Evolutionary conservation across 2,113 vertebrate species (phyloP).

Genomic region (Hemicordylus capensis): DNA sequence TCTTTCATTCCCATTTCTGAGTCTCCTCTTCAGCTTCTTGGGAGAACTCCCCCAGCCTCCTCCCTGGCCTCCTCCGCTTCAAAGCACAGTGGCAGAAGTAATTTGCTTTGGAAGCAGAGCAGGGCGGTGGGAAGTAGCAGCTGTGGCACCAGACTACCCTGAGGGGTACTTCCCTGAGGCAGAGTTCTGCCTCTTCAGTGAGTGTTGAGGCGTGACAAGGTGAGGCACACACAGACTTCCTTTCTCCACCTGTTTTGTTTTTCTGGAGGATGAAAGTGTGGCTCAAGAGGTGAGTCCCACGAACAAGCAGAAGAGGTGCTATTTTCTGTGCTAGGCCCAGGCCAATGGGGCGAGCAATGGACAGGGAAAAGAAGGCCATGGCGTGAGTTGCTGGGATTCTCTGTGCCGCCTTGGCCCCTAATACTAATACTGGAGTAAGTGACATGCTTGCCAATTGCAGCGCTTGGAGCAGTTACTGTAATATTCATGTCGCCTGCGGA

Average conservation of each 20-base stretch:
- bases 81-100: not conserved
- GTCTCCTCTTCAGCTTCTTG: not conserved
- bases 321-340: not conserved
- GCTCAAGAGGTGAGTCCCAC: no score
- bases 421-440: not conserved
- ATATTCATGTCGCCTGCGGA: slow-evolving; percentile 18
- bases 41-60: not conserved
- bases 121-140: not conserved
- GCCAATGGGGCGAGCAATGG: not conserved
- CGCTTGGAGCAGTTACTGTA: slow-evolving; percentile 14
- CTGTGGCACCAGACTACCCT: not conserved
- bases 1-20: not conserved
- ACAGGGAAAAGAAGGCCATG: no score
- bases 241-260: not conserved
- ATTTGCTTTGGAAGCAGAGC: not conserved
- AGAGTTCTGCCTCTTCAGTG: not conserved
- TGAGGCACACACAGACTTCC: not conserved
- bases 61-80: not conserved
- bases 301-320: no score
- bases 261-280: not conserved
- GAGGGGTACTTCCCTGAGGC: not conserved
- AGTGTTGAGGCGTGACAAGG: not conserved
- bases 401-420: not conserved
- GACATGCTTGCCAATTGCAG: not conserved
- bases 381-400: no score